Evolutionary conservation across 2,888 invertebrate genomes (phyloP), one percentile per base, ranked within the genome.

Genomic region (Schrankia costaestrigalis): DNA sequence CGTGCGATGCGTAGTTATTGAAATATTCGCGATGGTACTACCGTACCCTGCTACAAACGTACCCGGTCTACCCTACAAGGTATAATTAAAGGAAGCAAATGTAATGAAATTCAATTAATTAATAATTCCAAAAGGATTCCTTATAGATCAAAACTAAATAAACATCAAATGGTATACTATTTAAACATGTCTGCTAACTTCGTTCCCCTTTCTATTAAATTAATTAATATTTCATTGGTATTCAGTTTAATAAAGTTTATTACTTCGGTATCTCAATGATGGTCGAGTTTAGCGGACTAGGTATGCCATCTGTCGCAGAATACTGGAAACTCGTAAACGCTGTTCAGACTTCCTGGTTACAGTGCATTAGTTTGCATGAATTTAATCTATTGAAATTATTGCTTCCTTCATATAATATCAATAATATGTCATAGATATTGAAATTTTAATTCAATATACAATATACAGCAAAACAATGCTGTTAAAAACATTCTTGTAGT

Each of bases 291-390:
- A 21, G 27, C 35, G 9, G 32, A 60, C 66, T 45, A 50, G 50
- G 58, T 34, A 36, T 63, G 81, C 79, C 82, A 82, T 82, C 82
- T 82, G 62, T 66, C 65, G 77, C 40, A 22, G 24, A 18, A 28
- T 35, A 40, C 28, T 48, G 43, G 58, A 60, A 77, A 64, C 75
- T 64, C 54, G 46, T 61, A 45, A 50, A 49, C 39, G 48, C 37
- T 29, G 41, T 49, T 40, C 25, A 22, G 11, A 42, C 43, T 58
- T 47, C 51, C 41, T 44, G 39, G 26, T 38, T 41, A 24, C 35
- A 14, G 29, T 19, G 30, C 38, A 39, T 31, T 28, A 43, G 44
- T 49, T 39, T 37, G 37, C 33, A 46, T 43, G 35, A 39, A 41
- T 40, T 50, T 38, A 26, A 35, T 29, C 24, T 18, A 33, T 18